Evolutionary conservation across 2,888 invertebrate species (phyloP).

Genomic region (Andrena haemorrhoa): DNA sequence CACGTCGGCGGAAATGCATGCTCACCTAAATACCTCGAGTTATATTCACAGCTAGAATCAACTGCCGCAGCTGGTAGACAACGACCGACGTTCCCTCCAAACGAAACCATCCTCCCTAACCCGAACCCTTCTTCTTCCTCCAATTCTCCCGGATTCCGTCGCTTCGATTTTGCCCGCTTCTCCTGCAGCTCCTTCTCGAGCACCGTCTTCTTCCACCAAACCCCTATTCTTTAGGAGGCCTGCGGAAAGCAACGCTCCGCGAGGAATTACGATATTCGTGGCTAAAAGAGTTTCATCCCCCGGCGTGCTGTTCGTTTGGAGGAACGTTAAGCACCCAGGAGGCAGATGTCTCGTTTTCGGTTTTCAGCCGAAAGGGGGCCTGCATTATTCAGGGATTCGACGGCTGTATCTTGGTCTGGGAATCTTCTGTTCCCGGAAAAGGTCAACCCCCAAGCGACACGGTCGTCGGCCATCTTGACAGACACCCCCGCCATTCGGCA

Average conservation of each 20-base stretch:
- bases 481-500: slow-evolving; percentile 37
- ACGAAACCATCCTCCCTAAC: slow-evolving; percentile 2
- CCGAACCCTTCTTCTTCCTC: background rate
- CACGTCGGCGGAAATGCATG: slow-evolving; percentile 73
- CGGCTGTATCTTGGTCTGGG: slow-evolving; percentile 19
- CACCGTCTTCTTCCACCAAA: background rate
- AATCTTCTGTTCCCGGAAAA: slow-evolving; percentile 36
- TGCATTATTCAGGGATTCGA: slow-evolving; percentile 27
- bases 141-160: background rate
- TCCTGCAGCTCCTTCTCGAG: background rate
- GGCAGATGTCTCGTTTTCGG: slow-evolving; percentile 19
- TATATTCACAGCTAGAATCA: slow-evolving; percentile 69
- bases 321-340: background rate
- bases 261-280: background rate
- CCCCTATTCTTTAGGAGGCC: too few species aligned
- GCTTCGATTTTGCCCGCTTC: background rate
- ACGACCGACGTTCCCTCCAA: slow-evolving; percentile 14
- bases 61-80: slow-evolving; percentile 35
- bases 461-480: slow-evolving; percentile 55
- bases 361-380: slow-evolving; percentile 3
- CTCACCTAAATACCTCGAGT: slow-evolving; percentile 77
- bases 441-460: slow-evolving; percentile 35
- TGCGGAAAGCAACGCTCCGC: too few species aligned
- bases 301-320: background rate
- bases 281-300: background rate